phyloP scores from a whole-genome alignment of 2,888 invertebrate species.

The Lithodes maja region DNA sequence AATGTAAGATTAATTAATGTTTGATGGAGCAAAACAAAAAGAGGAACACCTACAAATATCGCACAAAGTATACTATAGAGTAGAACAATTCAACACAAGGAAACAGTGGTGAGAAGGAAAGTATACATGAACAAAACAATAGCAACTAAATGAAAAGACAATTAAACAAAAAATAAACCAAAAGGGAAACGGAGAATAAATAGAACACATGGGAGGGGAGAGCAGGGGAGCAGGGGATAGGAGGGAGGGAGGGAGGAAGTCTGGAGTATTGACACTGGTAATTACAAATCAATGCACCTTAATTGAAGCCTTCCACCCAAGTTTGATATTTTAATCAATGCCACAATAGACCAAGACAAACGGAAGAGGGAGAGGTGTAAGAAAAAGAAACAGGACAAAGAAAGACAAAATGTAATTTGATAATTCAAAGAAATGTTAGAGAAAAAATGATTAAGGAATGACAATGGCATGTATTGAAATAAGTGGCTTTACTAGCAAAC shows the following conservation, averaged over 20 bases:
- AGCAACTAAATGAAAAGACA: not conserved
- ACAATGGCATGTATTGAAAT: not conserved
- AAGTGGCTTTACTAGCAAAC: not conserved
- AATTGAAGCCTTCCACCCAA: conserved; percentile 8
- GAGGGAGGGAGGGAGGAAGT: conserved; percentile 20
- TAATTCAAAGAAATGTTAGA: not conserved
- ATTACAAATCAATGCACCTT: conserved; percentile 14
- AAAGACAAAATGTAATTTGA: not conserved
- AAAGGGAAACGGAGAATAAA: not conserved
- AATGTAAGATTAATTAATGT: no score
- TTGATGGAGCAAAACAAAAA: no score
- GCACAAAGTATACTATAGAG: no score
- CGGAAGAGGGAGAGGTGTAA: not conserved
- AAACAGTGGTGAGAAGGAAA: not conserved
- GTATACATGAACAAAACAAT: not conserved
- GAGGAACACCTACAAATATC: no score
- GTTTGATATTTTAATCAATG: conserved; percentile 17
- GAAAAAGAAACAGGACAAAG: not conserved
- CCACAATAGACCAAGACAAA: not conserved
- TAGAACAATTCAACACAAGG: no score
- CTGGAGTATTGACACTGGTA: conserved; percentile 13
- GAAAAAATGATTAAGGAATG: not conserved
- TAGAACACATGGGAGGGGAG: not conserved
- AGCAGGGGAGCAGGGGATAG: not conserved
- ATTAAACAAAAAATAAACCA: not conserved